phyloP scores from a whole-genome alignment of 2,797 vertebrate species.

The Microcaecilia unicolor region DNA sequence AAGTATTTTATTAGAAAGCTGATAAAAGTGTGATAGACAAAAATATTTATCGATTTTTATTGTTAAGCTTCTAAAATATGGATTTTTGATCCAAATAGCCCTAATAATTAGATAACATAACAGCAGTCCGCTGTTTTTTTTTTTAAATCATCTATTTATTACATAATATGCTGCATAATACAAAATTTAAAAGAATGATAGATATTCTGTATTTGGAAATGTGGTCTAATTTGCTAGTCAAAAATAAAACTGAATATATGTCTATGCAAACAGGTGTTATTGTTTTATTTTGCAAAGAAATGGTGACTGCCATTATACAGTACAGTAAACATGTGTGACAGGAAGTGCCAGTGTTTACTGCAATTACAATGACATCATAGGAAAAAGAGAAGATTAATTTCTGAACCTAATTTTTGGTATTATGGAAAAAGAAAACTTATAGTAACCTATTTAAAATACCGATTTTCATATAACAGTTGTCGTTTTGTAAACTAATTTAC shows the following conservation, averaged over 20 bases:
- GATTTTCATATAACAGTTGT: neutral
- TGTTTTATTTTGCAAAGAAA: conserved; percentile 13
- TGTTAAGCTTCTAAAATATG: conserved; percentile 13
- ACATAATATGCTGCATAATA: neutral
- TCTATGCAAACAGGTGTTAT: conserved; percentile 29
- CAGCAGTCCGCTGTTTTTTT: neutral
- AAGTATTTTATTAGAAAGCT: neutral
- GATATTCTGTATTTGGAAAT: neutral
- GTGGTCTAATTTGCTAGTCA: neutral
- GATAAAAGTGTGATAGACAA: conserved; percentile 3
- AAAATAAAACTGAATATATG: too few relatives aligned
- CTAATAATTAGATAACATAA: neutral
- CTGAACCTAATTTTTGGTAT: conserved; percentile 20
- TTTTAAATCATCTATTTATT: neutral
- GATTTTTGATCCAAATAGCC: neutral
- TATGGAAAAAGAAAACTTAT: conserved; percentile 9
- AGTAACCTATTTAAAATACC: conserved; percentile 3
- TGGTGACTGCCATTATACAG: neutral
- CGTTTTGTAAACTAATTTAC: neutral
- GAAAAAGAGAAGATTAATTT: conserved; percentile 15
- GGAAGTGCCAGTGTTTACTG: conserved; percentile 16
- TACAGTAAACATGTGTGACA: conserved; percentile 23
- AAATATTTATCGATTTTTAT: conserved; percentile 12
- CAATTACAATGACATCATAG: neutral
- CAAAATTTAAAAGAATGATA: neutral